These are phyloP conservation scores for Atrichornis clamosus DNA, from an alignment of 2,113 vertebrate genomes.

Conservation along the genomic window DNA sequence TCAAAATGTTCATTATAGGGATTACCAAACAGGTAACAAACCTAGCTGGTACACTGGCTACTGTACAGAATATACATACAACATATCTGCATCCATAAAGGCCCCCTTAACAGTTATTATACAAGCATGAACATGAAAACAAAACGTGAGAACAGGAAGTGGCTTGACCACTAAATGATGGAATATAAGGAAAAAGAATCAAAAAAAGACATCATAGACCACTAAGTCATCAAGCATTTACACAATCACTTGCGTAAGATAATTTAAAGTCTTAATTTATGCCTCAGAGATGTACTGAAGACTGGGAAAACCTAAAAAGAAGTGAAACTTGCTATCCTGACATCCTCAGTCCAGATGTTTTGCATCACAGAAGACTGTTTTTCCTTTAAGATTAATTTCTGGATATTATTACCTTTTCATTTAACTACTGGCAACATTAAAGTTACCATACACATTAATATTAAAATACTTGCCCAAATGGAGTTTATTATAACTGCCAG, in stretches of 20 bases:
- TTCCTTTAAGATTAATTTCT: background rate
- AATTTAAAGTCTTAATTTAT: background rate
- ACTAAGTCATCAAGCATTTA: background rate
- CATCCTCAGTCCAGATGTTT: background rate
- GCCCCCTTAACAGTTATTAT: background rate
- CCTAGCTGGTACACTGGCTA: background rate
- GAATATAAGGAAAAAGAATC: background rate
- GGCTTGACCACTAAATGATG: background rate
- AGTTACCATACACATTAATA: background rate
- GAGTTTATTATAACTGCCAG: background rate
- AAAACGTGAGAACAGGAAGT: background rate
- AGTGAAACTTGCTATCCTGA: background rate
- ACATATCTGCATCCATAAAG: background rate
- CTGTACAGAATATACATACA: background rate
- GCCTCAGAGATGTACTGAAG: background rate
- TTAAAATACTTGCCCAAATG: background rate
- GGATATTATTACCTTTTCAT: background rate
- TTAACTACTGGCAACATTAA: background rate
- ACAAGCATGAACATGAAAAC: background rate
- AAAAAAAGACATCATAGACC: background rate
- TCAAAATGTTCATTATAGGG: background rate
- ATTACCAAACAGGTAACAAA: background rate
- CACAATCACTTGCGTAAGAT: background rate
- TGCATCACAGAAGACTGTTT: background rate
- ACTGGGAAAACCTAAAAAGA: background rate